Evolutionary conservation across 2,888 invertebrate genomes (phyloP), one percentile per base, ranked within the genome.

Genomic region (Sturmia bella): DNA sequence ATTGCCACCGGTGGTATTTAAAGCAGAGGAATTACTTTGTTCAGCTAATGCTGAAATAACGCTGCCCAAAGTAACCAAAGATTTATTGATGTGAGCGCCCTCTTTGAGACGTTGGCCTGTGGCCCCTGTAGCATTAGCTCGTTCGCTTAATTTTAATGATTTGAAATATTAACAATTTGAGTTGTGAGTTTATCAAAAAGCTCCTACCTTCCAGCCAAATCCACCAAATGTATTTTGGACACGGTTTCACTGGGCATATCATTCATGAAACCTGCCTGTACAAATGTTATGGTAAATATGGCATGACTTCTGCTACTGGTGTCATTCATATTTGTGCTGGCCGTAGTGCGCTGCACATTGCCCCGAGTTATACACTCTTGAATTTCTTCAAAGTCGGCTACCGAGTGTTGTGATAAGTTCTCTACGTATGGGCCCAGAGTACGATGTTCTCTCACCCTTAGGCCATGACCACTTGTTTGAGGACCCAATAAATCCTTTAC

Each of bases 271-370:
- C 95, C 95, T 63, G 96, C 97, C 91, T 97, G 96, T 82, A 96
- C 95, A 92, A 97, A 97, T 39, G 95, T 96, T 90, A 97, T 95
- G 64, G 97, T 97, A 91, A 97, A 97, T 88, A 97, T 97, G 84
- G 97, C 97, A 92, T 97, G 97, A 92, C 96, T 96, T 87, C 97
- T 93, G 88, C 96, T 96, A 91, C 96, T 96, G 85, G 96, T 96
- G 91, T 97, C 96, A 92, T 97, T 97, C 97, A 97, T 97, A 90
- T 96, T 96, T 76, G 97, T 97, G 86, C 96, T 94, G 54, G 97
- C 97, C 2, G 97, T 97, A 21, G 96, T 96, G 85, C 97, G 93
- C 88, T 95, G 95, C 80, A 94, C 92, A 92, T 96, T 97, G 84
- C 97, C 97, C 86, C 94, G 93, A 85, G 94, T 92, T 93, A 95